Evolutionary conservation across 2,888 invertebrate genomes (phyloP), one percentile per base, ranked within the genome.

Genomic region (Nebria salina): DNA sequence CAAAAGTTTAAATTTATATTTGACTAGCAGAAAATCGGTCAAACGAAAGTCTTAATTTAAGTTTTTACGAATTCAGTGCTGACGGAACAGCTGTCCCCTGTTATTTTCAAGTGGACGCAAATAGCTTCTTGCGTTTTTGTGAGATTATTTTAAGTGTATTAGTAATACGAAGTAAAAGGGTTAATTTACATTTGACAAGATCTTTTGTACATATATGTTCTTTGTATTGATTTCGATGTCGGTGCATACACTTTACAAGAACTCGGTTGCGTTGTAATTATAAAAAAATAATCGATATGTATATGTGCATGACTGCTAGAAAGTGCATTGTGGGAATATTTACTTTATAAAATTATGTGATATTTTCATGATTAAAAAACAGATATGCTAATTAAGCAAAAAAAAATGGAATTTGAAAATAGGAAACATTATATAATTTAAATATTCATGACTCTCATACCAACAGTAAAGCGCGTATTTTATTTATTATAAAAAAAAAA

Each of bases 11-110:
- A 11, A 54, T 54, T 54, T 54, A 54, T 54, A 54, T 54, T 54
- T 54, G 6, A 54, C 54, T 54, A 54, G 54, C 2, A 54, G 54
- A 54, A 54, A 54, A 11, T 54, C 54, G 54, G 54, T 54, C 54
- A 54, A 54, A 54, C 54, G 54, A 54, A 54, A 54, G 54, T 54
- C 8, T 54, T 54, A 54, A 54, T 54, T 54, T 11, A 11, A 54
- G 54, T 54, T 54, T 54, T 54, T 54, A 54, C 54, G 54, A 54
- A 54, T 54, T 54, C 54, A 54, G 54, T 54, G 54, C 54, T 54
- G 54, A 54, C 54, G 54, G 54, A 54, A 54, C 54, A 54, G 54
- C 54, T 54, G 54, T 54, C 54, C 43, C 54, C 54, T 54, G 54
- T 54, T 54, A 54, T 54, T 54, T 54, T 54, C 54, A 54, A 54